Evolutionary conservation across 2,113 vertebrate genomes (phyloP).

Genomic region (Odocoileus hemionus): DNA sequence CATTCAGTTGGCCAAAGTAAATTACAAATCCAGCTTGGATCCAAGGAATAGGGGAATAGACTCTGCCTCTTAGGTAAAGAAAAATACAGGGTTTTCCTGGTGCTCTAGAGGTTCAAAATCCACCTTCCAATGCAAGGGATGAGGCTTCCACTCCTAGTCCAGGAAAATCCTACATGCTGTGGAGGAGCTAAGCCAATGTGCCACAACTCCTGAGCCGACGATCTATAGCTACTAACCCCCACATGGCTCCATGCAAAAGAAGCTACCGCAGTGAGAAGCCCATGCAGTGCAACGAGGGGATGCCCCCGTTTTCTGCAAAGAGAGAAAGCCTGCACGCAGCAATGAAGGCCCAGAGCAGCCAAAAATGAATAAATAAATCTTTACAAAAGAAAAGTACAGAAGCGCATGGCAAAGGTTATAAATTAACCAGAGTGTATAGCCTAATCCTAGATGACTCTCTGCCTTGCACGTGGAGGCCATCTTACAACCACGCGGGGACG

Average conservation of each 20-base stretch:
- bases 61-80: neutral
- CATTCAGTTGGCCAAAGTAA: neutral
- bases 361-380: neutral
- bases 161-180: neutral
- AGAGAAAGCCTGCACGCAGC: neutral
- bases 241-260: accelerated
- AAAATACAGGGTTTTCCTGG: neutral
- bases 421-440: neutral
- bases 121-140: neutral
- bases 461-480: neutral
- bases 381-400: neutral
- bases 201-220: neutral
- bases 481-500: neutral
- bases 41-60: neutral
- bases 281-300: accelerated
- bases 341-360: neutral
- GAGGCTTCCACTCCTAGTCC: neutral
- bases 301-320: accelerated
- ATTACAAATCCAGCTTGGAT: neutral
- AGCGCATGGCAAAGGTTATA: neutral
- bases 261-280: accelerated
- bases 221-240: neutral
- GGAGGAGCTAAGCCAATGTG: neutral
- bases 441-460: neutral
- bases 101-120: neutral